Conservation (phyloP, 2,888 invertebrate genomes). For the Phrixothrix hirtus region DNA sequence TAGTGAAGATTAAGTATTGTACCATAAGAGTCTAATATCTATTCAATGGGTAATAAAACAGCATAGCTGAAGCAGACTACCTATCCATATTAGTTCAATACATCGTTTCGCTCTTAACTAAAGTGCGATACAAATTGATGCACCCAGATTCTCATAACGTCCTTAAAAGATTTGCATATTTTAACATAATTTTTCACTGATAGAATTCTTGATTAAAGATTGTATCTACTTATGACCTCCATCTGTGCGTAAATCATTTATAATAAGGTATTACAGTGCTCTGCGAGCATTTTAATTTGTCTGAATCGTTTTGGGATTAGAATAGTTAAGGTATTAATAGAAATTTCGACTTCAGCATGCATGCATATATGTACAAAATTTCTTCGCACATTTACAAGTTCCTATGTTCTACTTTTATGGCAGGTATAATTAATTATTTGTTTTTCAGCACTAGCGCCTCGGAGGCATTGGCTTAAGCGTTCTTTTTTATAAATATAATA, state of each 20-base stretch:
- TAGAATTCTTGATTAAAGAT: slow-evolving; percentile 13
- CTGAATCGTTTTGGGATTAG: too few relatives aligned
- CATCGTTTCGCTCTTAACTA: slow-evolving; percentile 36
- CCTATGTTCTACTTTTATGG: too few relatives aligned
- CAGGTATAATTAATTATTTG: too few relatives aligned
- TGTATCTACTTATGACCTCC: slow-evolving; percentile 6
- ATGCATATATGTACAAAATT: too few relatives aligned
- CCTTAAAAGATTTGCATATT: slow-evolving; percentile 27
- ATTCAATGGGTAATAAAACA: slow-evolving; percentile 31
- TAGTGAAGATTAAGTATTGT: slow-evolving; percentile 35
- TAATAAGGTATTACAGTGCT: not conserved
- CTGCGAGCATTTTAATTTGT: too few relatives aligned
- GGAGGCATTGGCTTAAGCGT: too few relatives aligned
- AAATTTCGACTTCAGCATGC: too few relatives aligned
- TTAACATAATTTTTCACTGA: slow-evolving; percentile 11
- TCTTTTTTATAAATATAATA: too few relatives aligned
- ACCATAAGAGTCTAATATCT: slow-evolving; percentile 31
- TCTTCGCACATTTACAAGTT: too few relatives aligned
- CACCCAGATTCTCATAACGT: slow-evolving; percentile 17
- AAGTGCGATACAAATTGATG: slow-evolving; percentile 34
- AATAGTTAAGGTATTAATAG: too few relatives aligned
- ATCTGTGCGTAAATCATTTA: not conserved
- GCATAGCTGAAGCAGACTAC: slow-evolving; percentile 26
- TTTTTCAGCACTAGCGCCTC: too few relatives aligned
- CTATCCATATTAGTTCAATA: slow-evolving; percentile 35